Conservation (phyloP, 2,113 vertebrate genomes). For the Rhabdomys dilectus region DNA sequence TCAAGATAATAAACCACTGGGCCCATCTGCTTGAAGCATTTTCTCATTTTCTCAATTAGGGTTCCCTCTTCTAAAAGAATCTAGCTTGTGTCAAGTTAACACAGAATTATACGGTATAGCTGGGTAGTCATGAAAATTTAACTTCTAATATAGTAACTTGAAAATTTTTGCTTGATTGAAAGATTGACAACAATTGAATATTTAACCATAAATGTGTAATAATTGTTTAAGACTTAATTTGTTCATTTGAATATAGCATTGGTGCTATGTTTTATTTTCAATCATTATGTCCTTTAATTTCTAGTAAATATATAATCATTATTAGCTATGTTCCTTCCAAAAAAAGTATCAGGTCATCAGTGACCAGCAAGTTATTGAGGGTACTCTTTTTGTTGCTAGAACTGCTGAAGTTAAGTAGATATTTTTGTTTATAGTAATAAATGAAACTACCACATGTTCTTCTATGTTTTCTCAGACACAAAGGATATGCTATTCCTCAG, state of each 20-base stretch:
- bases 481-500: not conserved
- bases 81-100: not conserved
- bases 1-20: not conserved
- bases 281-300: slow-evolving; percentile 54
- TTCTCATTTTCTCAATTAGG: not conserved
- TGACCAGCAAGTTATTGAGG: not conserved
- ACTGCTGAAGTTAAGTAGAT: not conserved
- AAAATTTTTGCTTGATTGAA: slow-evolving; percentile 30
- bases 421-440: not conserved
- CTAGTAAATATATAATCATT: slow-evolving; percentile 52
- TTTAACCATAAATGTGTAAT: slow-evolving; percentile 52
- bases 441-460: not conserved
- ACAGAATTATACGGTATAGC: not conserved
- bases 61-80: not conserved
- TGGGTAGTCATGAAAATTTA: slow-evolving; percentile 33
- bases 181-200: slow-evolving; percentile 41
- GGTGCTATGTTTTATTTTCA: slow-evolving; percentile 41
- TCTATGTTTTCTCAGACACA: not conserved
- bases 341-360: not conserved
- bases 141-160: slow-evolving; percentile 29
- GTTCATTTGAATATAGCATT: slow-evolving; percentile 46
- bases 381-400: not conserved
- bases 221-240: slow-evolving; percentile 58
- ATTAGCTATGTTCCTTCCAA: not conserved
- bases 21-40: not conserved